Percentiles rank a stretch among this genome's conserved stretches.
Conservation (phyloP, 2,113 vertebrate species). For the Sarotherodon lohbergeri region DNA sequence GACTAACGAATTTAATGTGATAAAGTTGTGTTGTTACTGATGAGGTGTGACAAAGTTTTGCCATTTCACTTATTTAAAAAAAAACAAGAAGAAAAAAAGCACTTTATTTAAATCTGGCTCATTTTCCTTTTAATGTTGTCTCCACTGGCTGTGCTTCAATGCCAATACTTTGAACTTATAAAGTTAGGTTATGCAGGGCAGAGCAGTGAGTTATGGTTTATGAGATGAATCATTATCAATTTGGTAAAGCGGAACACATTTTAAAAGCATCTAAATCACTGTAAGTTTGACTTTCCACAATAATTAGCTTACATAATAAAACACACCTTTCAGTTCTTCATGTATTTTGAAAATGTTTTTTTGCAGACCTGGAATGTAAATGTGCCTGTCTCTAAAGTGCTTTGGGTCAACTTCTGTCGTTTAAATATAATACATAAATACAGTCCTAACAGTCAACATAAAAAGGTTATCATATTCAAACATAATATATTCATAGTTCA, state of each 20-base stretch:
- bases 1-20: neutral
- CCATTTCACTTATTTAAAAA: neutral
- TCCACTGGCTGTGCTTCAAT: neutral
- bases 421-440: neutral
- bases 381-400: neutral
- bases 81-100: neutral
- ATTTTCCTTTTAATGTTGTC: neutral
- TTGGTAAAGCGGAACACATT: neutral
- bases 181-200: neutral
- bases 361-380: neutral
- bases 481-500: neutral
- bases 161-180: neutral
- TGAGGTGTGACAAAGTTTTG: neutral
- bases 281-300: neutral
- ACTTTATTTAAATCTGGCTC: neutral
- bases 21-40: neutral
- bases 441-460: neutral
- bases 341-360: neutral
- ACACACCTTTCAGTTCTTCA: neutral
- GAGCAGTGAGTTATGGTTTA: neutral
- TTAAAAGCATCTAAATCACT: neutral
- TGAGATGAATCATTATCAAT: neutral
- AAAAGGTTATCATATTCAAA: neutral
- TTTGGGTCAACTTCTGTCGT: neutral
- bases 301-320: neutral